Conservation (phyloP, 1,140 invertebrate genomes). For the Pseudoatta argentina region DNA sequence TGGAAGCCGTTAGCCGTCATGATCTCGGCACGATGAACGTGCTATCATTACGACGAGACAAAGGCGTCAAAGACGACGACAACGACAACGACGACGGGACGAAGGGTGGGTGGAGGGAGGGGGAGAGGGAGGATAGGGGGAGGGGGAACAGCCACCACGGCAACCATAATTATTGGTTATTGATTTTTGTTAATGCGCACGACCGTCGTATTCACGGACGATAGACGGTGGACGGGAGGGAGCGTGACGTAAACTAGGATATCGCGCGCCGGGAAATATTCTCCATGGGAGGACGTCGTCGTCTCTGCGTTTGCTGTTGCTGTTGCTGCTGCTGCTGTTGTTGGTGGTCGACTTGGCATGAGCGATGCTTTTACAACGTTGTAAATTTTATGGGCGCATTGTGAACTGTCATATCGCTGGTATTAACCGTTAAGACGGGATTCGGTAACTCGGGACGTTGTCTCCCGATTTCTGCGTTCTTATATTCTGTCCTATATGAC, state of each 20-base stretch:
- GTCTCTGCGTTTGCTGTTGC: neutral
- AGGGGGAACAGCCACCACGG: neutral
- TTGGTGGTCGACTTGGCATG: neutral
- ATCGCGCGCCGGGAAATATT: constrained; percentile 40
- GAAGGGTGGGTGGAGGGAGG: neutral
- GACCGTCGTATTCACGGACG: constrained; percentile 46
- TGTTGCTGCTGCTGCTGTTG: neutral
- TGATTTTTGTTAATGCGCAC: constrained; percentile 64
- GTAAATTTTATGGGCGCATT: constrained; percentile 47
- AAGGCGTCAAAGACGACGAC: constrained; percentile 44
- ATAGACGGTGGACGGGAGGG: neutral
- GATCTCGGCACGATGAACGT: constrained; percentile 12
- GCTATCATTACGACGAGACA: constrained; percentile 34
- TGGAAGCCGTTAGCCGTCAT: constrained; percentile 6
- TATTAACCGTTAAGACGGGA: constrained; percentile 12
- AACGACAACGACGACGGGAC: neutral
- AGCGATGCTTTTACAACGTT: constrained; percentile 31
- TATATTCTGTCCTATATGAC: no score
- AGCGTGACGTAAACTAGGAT: constrained; percentile 56
- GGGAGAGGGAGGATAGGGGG: neutral
- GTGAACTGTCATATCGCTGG: neutral
- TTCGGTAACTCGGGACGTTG: constrained; percentile 16
- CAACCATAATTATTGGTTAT: constrained; percentile 64
- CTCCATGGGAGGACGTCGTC: constrained; percentile 25
- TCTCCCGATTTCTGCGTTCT: neutral